phyloP scores from a whole-genome alignment of 2,113 vertebrate genomes.

The Gymnorhina tibicen region DNA sequence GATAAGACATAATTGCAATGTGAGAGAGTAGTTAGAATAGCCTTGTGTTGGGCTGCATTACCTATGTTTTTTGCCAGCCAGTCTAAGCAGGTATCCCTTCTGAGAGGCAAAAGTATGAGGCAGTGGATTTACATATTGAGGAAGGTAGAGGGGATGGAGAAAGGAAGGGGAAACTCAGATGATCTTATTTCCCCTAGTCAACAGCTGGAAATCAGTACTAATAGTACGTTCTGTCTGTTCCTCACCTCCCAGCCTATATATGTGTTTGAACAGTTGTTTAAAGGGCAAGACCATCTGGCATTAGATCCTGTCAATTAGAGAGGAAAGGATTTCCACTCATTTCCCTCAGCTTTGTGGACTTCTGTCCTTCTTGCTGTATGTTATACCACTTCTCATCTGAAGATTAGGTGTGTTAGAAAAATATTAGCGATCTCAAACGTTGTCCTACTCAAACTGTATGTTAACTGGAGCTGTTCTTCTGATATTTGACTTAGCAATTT shows the following conservation, averaged over 20 bases:
- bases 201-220: not conserved
- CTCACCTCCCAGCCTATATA: not conserved
- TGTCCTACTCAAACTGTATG: not conserved
- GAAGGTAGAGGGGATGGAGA: not conserved
- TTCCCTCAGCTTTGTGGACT: not conserved
- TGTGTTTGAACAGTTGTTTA: not conserved
- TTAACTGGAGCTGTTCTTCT: not conserved
- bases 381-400: not conserved
- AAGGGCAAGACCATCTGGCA: not conserved
- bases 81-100: not conserved
- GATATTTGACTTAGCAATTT: not conserved
- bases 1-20: not conserved
- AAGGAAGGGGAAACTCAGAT: not conserved
- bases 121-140: not conserved
- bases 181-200: not conserved
- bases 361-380: not conserved
- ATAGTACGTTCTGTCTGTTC: not conserved
- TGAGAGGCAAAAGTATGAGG: not conserved
- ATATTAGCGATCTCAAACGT: not conserved
- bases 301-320: not conserved
- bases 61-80: not conserved
- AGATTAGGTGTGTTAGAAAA: not conserved
- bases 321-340: not conserved
- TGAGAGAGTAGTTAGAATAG: not conserved
- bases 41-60: not conserved